phyloP scores from a whole-genome alignment of 2,888 invertebrate species.

The Zygothrica quintamaculata region DNA sequence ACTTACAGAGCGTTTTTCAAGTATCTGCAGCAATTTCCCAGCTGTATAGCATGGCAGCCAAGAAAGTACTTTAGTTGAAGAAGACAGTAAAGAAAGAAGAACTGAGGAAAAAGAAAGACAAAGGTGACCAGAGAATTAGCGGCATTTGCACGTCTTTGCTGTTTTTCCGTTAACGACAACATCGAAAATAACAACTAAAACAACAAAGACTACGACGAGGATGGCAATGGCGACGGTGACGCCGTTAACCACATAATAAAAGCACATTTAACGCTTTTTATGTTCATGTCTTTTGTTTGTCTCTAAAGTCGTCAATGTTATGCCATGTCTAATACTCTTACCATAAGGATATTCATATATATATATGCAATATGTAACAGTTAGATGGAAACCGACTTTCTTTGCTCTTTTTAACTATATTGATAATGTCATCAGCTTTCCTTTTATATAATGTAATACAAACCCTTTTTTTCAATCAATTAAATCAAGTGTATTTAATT shows the following conservation, averaged over 20 bases:
- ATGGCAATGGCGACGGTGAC: conserved; percentile 5
- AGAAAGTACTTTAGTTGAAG: conserved; percentile 8
- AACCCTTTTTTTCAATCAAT: no score
- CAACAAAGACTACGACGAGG: no score
- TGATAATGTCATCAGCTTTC: no score
- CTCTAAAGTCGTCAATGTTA: background rate
- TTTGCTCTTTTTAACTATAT: no score
- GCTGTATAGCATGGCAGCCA: conserved; percentile 26
- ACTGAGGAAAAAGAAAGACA: conserved; percentile 4
- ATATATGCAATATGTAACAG: no score
- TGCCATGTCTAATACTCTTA: no score
- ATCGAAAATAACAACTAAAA: no score
- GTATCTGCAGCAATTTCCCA: conserved; percentile 58
- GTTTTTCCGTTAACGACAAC: conserved; percentile 29
- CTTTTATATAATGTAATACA: no score
- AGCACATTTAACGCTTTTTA: conserved; percentile 55
- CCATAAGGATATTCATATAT: no score
- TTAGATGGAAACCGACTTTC: no score
- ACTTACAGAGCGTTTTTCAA: conserved; percentile 25
- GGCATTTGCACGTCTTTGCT: conserved; percentile 48
- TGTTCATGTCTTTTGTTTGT: conserved; percentile 19
- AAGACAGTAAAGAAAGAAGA: conserved; percentile 11
- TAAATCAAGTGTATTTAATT: no score
- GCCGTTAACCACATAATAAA: conserved; percentile 52
- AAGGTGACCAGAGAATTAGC: conserved; percentile 27